These are phyloP conservation scores for Lamprotornis superbus DNA, from an alignment of 2,113 vertebrate species.

Conservation along the genomic window DNA sequence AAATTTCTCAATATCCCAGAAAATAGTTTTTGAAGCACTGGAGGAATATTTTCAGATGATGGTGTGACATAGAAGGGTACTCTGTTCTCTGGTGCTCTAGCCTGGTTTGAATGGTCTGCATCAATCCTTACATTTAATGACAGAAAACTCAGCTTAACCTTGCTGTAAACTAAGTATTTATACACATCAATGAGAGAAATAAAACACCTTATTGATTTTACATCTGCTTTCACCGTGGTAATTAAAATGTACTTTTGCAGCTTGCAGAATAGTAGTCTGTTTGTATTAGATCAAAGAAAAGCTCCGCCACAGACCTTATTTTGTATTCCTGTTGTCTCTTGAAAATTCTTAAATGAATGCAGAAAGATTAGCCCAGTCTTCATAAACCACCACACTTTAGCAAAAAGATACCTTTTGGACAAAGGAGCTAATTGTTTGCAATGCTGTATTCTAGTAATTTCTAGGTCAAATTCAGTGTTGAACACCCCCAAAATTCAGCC, in stretches of 20 bases:
- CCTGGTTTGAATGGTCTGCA: constrained; percentile 41
- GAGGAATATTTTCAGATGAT: constrained; percentile 4
- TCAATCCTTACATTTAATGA: constrained; percentile 66
- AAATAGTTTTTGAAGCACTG: background rate
- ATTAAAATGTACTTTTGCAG: constrained; percentile 72
- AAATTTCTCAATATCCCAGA: constrained; percentile 6
- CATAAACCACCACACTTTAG: background rate
- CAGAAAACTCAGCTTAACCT: constrained; percentile 70
- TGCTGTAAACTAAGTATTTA: constrained; percentile 72
- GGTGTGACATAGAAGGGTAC: background rate
- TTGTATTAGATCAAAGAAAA: constrained; percentile 54
- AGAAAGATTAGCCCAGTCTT: background rate
- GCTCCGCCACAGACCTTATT: background rate
- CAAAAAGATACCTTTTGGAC: background rate
- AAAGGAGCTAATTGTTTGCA: background rate
- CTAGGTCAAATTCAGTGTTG: background rate
- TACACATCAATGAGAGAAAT: constrained; percentile 74
- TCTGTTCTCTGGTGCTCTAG: constrained; percentile 21
- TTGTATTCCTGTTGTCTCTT: background rate
- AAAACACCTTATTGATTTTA: constrained; percentile 75
- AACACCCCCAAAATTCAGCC: background rate
- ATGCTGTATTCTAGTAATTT: background rate
- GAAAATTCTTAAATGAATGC: constrained; percentile 31
- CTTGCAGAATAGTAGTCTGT: constrained; percentile 64
- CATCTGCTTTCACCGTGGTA: constrained; percentile 66